Conservation (phyloP, 2,113 vertebrate genomes). For the Poicephalus gulielmi region DNA sequence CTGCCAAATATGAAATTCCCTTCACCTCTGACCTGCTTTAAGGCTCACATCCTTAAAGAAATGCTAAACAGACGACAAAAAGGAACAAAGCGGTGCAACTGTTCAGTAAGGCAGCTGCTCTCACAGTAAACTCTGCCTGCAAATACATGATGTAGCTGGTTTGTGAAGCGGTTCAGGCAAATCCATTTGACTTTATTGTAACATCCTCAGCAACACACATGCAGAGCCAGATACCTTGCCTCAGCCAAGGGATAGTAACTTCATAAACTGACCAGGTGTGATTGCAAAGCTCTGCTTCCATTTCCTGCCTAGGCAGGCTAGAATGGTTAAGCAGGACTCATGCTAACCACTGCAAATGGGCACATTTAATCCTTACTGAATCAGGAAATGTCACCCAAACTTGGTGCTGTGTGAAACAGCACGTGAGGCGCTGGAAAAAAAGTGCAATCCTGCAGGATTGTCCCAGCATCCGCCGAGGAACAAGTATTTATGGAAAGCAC, state of each 20-base stretch:
- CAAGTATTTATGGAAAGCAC: neutral
- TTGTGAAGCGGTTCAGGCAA: neutral
- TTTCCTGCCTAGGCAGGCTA: neutral
- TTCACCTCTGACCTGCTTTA: slow-evolving; percentile 10
- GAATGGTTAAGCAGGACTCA: neutral
- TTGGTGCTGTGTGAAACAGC: neutral
- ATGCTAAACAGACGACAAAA: neutral
- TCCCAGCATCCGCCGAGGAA: neutral
- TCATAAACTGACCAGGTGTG: neutral
- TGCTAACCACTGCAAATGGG: neutral
- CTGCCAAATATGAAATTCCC: neutral
- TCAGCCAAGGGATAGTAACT: neutral
- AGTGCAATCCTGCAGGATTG: neutral
- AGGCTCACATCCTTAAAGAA: neutral
- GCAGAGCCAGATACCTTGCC: accelerated
- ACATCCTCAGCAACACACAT: neutral
- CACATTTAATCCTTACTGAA: neutral
- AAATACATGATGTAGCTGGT: neutral
- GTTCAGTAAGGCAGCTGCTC: neutral
- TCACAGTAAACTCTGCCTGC: neutral
- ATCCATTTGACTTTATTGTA: neutral
- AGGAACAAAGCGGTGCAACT: neutral
- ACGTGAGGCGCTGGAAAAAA: neutral
- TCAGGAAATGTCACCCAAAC: neutral
- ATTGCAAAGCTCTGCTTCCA: neutral